A percentile compares a stretch with the other conserved stretches of the same genome.
Conservation (phyloP, 2,888 invertebrate species). For the Drosophila infuscata region DNA sequence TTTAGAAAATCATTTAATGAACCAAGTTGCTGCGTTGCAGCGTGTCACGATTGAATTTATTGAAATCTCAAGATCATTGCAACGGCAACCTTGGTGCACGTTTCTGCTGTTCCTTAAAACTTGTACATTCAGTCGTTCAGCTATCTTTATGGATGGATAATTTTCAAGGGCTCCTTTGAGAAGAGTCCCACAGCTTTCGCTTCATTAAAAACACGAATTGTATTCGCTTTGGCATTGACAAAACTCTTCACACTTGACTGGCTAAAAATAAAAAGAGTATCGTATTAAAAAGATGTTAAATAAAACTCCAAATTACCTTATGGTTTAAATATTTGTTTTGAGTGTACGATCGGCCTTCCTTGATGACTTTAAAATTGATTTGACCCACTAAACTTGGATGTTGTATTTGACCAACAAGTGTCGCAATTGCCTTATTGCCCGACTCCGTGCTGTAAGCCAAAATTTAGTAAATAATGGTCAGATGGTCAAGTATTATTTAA, state of each 20-base stretch:
- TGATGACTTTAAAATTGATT: slow-evolving; percentile 15
- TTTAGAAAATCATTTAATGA: background rate
- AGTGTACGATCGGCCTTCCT: slow-evolving; percentile 13
- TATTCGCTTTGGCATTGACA: slow-evolving; percentile 58
- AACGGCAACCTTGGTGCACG: too few relatives aligned
- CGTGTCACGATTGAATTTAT: background rate
- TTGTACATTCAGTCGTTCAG: background rate
- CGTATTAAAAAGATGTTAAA: background rate
- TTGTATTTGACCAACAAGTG: slow-evolving; percentile 82
- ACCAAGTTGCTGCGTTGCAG: background rate
- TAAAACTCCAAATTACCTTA: background rate
- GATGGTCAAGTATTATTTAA: background rate
- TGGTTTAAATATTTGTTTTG: slow-evolving; percentile 6
- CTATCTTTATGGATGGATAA: slow-evolving; percentile 43
- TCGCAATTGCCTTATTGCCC: slow-evolving; percentile 82
- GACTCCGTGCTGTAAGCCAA: slow-evolving; percentile 77
- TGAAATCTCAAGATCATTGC: background rate
- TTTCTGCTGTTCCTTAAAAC: background rate
- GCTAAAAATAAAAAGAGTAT: background rate
- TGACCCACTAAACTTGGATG: slow-evolving; percentile 61
- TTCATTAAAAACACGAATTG: slow-evolving; percentile 73
- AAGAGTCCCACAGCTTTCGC: slow-evolving; percentile 24
- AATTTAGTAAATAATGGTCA: accelerated
- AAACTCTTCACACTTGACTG: slow-evolving; percentile 24
- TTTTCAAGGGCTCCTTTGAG: slow-evolving; percentile 2